Conservation (phyloP, 2,113 vertebrate species). For the Etheostoma cragini region DNA sequence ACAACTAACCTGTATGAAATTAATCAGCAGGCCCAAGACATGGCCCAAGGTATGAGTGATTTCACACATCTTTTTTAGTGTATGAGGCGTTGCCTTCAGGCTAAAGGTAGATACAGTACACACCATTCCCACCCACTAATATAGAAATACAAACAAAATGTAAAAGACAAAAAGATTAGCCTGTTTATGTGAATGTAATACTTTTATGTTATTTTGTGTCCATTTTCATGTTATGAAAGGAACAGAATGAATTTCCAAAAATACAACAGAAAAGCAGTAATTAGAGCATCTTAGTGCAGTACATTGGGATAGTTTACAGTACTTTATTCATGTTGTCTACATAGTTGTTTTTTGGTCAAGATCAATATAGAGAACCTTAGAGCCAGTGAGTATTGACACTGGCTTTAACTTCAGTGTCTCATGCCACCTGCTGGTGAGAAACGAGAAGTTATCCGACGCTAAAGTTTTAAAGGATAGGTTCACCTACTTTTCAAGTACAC, state of each 20-base stretch:
- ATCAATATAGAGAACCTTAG: conserved; percentile 26
- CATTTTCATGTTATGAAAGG: background rate
- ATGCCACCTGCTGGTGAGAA: conserved; percentile 80
- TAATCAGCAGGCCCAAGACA: background rate
- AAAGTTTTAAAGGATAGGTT: background rate
- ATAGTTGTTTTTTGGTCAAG: background rate
- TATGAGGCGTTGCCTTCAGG: background rate
- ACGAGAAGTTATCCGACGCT: background rate
- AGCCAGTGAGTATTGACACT: background rate
- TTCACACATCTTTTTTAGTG: background rate
- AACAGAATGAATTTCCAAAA: background rate
- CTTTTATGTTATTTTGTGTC: background rate
- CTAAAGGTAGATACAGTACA: background rate
- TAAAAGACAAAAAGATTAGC: background rate
- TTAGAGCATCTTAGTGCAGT: background rate
- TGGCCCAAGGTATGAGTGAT: background rate
- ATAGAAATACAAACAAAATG: background rate
- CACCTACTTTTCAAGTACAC: background rate
- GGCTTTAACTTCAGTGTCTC: conserved; percentile 44
- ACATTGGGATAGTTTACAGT: background rate
- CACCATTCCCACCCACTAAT: background rate
- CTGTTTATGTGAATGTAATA: background rate
- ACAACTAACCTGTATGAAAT: conserved; percentile 10
- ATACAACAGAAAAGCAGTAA: background rate
- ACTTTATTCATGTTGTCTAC: background rate